These are phyloP conservation scores for Diadophis punctatus DNA, from an alignment of 2,113 vertebrate species.

Conservation along the genomic window DNA sequence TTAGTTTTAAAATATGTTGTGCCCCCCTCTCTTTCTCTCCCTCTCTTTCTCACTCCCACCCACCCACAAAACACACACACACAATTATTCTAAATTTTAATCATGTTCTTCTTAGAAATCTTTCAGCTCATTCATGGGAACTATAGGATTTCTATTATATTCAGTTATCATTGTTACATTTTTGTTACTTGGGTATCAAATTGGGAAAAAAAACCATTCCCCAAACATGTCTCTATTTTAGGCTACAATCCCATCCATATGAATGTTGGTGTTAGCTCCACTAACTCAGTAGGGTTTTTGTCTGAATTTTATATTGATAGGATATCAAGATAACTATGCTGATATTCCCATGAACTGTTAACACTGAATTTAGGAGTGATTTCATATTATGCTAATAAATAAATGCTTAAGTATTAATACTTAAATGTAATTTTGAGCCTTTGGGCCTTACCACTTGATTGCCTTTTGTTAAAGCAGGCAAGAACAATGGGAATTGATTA, in stretches of 20 bases:
- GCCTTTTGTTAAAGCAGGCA: neutral
- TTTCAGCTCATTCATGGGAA: neutral
- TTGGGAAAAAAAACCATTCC: neutral
- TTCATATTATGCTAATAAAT: neutral
- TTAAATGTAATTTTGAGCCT: neutral
- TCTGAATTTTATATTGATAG: neutral
- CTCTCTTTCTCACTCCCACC: neutral
- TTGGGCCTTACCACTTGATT: neutral
- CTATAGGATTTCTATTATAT: neutral
- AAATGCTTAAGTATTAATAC: neutral
- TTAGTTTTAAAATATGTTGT: constrained; percentile 27
- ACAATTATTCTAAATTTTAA: neutral
- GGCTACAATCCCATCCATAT: neutral
- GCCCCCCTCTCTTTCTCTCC: neutral
- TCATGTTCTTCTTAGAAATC: neutral
- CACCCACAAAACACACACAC: neutral
- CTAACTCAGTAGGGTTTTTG: neutral
- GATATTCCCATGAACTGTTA: neutral
- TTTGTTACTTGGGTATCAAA: neutral
- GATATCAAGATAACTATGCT: neutral
- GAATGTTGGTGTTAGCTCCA: neutral
- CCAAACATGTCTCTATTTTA: neutral
- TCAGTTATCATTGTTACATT: neutral
- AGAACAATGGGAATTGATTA: neutral
- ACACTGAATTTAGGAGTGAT: neutral